Evolutionary conservation across 1,140 invertebrate species (phyloP), one percentile per base, ranked within the genome.

Genomic region (Aphaenogaster floridana): DNA sequence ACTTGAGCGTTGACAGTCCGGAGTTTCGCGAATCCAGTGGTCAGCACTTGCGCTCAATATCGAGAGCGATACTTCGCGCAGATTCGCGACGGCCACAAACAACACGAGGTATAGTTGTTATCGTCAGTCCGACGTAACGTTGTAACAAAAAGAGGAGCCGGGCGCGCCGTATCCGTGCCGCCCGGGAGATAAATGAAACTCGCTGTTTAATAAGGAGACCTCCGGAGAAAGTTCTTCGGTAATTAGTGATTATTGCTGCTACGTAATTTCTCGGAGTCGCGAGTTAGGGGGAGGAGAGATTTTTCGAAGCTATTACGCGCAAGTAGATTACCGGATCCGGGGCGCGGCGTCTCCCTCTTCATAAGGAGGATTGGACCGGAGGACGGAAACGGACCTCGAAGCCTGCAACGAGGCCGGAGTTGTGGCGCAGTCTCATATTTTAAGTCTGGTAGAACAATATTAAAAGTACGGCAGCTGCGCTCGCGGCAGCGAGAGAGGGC

Each of bases 401-500:
- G 87, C 89, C 66, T 69, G 83, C 74, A 77, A 80, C 57, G 68
- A 84, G 81, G 83, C 86, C 72, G 78, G 88, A 92, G 91, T 92
- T 92, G 92, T 86, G 92, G 90, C 89, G 88, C 90, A 91, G 88
- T 93, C 92, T 93, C 93, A 92, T 94, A 94, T 94, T 94, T 94
- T 94, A 94, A 93, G 90, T 92, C 93, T 92, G 89, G 90, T 93
- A 92, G 93, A 93, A 94, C 93, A 93, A 94, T 94, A 94, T 94
- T 94, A 94, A 94, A 94, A 94, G 93, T 93, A 92, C 93, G 93
- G 93, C 93, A 94, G 93, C 93, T 93, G 93, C 87, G 90, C 92
- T 92, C 89, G 74, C 71, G 87, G 81, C 64, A 86, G 28, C 45
- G 89, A 42, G 61, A 78, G 45, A 81, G 88, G 77, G 81, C 76